These are phyloP conservation scores for Silurus asotus DNA, from an alignment of 2,113 vertebrate genomes.

Conservation along the genomic window DNA sequence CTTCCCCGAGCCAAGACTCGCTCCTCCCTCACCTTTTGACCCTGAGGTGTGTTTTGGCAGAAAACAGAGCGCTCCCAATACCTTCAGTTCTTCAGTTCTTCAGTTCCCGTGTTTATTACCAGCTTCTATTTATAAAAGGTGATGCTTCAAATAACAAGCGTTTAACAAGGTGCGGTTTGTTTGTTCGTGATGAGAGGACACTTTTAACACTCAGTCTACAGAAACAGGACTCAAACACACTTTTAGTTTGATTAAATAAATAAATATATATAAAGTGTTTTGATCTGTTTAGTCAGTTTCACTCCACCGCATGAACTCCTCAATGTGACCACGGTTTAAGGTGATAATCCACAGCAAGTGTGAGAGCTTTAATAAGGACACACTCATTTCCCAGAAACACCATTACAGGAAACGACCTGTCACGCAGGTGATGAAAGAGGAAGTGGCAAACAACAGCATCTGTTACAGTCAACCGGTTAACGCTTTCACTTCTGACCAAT, in stretches of 20 bases:
- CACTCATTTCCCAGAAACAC: too few relatives aligned
- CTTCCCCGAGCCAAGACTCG: neutral
- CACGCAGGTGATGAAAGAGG: too few relatives aligned
- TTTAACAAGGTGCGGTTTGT: neutral
- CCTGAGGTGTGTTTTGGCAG: neutral
- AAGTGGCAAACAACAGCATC: neutral
- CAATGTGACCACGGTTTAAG: too few relatives aligned
- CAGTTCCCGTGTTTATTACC: neutral
- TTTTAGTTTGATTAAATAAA: neutral
- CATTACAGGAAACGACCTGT: too few relatives aligned
- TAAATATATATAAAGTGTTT: too few relatives aligned
- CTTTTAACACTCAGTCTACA: neutral
- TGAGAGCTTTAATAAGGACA: too few relatives aligned
- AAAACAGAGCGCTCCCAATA: neutral
- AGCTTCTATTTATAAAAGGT: neutral
- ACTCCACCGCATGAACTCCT: too few relatives aligned
- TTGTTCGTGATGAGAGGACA: neutral
- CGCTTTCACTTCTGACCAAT: neutral
- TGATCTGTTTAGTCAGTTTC: too few relatives aligned
- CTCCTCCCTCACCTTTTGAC: conserved; percentile 22
- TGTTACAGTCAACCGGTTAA: neutral
- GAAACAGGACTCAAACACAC: neutral
- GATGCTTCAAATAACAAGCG: too few relatives aligned
- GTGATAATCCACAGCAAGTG: too few relatives aligned
- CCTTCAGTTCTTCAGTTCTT: neutral